A percentile compares a stretch with the other conserved stretches of the same genome.
phyloP scores from a whole-genome alignment of 1,140 invertebrate genomes.

The Drosophila suzukii region DNA sequence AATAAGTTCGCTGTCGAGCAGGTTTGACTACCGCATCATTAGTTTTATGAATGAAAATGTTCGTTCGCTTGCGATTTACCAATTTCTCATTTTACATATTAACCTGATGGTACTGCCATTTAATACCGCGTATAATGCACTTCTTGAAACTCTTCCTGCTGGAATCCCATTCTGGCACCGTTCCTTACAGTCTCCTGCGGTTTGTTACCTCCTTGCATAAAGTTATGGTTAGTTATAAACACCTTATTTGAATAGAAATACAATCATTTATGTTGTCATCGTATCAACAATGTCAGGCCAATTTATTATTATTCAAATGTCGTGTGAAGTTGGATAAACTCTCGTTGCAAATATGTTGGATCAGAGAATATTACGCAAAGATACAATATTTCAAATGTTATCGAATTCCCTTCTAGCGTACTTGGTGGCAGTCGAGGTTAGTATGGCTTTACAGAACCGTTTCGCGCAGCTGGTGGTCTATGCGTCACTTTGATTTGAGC shows the following conservation, averaged over 20 bases:
- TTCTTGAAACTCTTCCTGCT: no score
- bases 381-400: background rate
- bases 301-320: background rate
- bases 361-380: background rate
- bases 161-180: no score
- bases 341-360: background rate
- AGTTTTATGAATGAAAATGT: slow-evolving; percentile 60
- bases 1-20: slow-evolving; percentile 35
- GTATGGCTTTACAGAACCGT: slow-evolving; percentile 5
- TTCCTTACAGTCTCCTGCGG: no score
- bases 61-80: background rate
- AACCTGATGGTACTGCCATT: background rate
- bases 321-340: slow-evolving; percentile 1
- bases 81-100: background rate
- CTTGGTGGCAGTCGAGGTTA: background rate
- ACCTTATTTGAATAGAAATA: no score
- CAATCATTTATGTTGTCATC: no score
- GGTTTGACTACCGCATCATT: slow-evolving; percentile 35
- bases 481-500: slow-evolving; percentile 47
- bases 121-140: no score
- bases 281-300: background rate
- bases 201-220: no score
- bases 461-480: slow-evolving; percentile 54
- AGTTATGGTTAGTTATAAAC: no score
- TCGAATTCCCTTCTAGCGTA: background rate